A percentile compares a stretch with the other conserved stretches of the same genome.
phyloP scores from a whole-genome alignment of 1,140 invertebrate genomes.

The Solenopsis invicta region DNA sequence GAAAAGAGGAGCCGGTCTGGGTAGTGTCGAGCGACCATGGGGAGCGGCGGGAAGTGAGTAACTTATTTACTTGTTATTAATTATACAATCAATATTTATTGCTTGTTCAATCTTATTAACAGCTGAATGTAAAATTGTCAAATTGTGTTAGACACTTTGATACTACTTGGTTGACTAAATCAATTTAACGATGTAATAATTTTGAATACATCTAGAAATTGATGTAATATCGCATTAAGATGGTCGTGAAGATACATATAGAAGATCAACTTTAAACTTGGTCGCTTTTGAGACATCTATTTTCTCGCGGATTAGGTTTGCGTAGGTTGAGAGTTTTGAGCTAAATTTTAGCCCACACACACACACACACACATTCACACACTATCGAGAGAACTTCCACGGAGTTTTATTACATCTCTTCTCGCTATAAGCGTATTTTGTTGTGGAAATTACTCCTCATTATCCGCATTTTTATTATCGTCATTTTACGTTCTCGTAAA shows the following conservation, averaged over 20 bases:
- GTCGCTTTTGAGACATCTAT: background rate
- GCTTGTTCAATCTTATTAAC: background rate
- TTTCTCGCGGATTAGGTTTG: background rate
- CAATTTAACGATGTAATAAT: background rate
- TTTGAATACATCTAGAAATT: background rate
- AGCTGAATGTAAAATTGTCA: background rate
- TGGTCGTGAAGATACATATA: background rate
- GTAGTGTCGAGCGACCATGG: too few species aligned
- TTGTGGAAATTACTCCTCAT: constrained; percentile 22
- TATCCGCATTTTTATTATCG: constrained; percentile 41
- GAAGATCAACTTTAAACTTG: background rate
- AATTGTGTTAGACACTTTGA: background rate
- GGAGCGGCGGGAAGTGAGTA: too few species aligned
- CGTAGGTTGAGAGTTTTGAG: constrained; percentile 8
- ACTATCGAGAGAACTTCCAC: constrained; percentile 8
- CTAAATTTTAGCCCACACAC: constrained; percentile 17
- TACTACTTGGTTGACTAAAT: background rate
- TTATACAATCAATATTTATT: constrained; percentile 21
- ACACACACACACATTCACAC: too few species aligned
- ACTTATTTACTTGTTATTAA: background rate
- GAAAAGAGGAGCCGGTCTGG: too few species aligned
- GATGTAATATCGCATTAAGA: background rate
- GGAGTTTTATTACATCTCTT: constrained; percentile 35
- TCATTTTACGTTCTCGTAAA: constrained; percentile 18
- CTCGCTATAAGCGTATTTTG: constrained; percentile 3